Conservation (phyloP, 2,797 vertebrate genomes). For the Onychomys torridus region DNA sequence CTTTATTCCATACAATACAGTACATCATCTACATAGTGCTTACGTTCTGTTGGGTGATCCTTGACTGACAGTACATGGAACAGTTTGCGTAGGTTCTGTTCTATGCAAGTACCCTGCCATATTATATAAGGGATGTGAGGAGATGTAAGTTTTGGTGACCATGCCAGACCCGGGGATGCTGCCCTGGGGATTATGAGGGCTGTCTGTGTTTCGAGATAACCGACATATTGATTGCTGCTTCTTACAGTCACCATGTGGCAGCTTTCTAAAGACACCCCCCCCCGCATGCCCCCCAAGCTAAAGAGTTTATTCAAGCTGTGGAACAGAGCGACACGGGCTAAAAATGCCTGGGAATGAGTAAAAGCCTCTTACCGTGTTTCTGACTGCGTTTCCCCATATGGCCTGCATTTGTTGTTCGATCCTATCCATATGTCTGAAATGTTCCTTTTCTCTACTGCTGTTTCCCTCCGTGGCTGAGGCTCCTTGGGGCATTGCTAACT, state of each 20-base stretch:
- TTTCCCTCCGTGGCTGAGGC: not conserved
- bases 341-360: not conserved
- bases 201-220: not conserved
- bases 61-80: not conserved
- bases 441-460: not conserved
- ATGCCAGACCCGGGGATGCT: no score
- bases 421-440: conserved; percentile 8
- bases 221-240: not conserved
- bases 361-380: not conserved
- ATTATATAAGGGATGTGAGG: not conserved
- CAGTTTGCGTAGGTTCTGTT: not conserved
- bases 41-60: no score
- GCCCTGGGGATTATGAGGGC: not conserved
- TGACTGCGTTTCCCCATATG: not conserved
- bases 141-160: not conserved
- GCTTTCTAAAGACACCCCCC: not conserved
- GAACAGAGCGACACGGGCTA: not conserved
- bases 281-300: not conserved
- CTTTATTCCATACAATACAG: not conserved
- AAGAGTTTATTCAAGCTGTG: not conserved
- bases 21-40: not conserved
- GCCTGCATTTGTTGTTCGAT: not conserved
- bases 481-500: not conserved
- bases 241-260: not conserved
- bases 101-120: not conserved